Percentiles rank a stretch among this genome's conserved stretches.
phyloP scores from a whole-genome alignment of 2,113 vertebrate species.

The Ageneiosus marmoratus region DNA sequence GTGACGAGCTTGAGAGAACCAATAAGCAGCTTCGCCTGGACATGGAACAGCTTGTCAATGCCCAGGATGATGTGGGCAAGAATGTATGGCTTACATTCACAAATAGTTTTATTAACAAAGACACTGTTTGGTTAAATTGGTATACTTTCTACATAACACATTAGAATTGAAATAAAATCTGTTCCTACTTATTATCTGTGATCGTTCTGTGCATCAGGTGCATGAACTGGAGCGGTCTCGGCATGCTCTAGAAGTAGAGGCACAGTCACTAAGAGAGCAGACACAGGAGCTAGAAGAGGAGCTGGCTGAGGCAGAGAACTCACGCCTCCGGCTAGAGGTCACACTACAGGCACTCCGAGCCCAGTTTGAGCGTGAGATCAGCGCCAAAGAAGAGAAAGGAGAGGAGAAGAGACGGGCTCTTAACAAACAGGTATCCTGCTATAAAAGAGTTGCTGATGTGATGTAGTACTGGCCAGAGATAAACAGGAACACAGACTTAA shows the following conservation, averaged over 20 bases:
- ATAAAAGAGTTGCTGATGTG: background rate
- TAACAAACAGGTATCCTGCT: constrained; percentile 73
- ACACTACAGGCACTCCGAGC: constrained; percentile 78
- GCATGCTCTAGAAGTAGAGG: constrained; percentile 78
- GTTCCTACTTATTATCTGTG: background rate
- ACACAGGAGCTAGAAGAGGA: constrained; percentile 73
- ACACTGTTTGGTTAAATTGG: background rate
- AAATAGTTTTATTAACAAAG: background rate
- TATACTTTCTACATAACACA: background rate
- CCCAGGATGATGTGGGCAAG: constrained; percentile 89
- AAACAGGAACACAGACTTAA: background rate
- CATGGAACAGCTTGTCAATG: constrained; percentile 87
- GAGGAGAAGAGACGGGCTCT: constrained; percentile 79
- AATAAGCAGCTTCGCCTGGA: constrained; percentile 84
- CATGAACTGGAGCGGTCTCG: constrained; percentile 84
- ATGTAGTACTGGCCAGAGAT: background rate
- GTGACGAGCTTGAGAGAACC: constrained; percentile 82
- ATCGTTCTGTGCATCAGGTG: constrained; percentile 68
- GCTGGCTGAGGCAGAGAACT: constrained; percentile 65
- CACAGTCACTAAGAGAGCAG: constrained; percentile 78
- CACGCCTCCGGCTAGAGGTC: constrained; percentile 74
- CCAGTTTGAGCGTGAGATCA: constrained; percentile 78
- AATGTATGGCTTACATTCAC: constrained; percentile 69
- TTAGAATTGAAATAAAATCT: background rate
- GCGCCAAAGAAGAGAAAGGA: constrained; percentile 75